phyloP scores from a whole-genome alignment of 2,113 vertebrate species.

The Meles meles region DNA sequence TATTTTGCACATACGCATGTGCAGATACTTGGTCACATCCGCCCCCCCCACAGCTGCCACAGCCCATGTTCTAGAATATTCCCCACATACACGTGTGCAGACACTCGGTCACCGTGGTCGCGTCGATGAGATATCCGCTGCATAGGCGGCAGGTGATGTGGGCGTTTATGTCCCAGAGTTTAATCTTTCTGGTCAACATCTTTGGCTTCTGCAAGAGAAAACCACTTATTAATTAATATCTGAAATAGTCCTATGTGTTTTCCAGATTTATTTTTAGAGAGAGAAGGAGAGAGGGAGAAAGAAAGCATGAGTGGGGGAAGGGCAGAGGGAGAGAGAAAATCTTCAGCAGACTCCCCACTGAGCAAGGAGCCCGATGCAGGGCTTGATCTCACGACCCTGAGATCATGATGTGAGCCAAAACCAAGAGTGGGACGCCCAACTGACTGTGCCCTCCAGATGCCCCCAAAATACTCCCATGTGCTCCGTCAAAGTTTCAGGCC shows the following conservation, averaged over 20 bases:
- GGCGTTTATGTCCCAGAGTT: constrained; percentile 99
- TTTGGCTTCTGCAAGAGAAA: constrained; percentile 91
- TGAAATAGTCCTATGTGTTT: fast-evolving
- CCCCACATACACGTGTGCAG: constrained; percentile 95
- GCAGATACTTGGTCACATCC: neutral
- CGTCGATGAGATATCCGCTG: constrained; percentile 98
- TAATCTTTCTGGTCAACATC: constrained; percentile 99
- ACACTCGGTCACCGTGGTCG: constrained; percentile 99
- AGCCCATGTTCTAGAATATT: neutral
- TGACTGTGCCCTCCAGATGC: neutral
- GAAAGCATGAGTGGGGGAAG: neutral
- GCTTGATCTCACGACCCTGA: neutral
- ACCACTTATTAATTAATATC: neutral
- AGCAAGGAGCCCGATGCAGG: neutral
- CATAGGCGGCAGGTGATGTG: constrained; percentile 99
- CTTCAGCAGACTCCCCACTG: neutral
- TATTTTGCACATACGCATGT: constrained; percentile 80
- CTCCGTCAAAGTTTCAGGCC: too few relatives aligned
- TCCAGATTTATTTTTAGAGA: neutral
- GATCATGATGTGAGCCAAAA: neutral
- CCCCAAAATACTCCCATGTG: neutral
- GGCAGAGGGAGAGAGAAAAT: neutral
- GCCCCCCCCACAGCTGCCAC: neutral
- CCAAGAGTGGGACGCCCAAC: neutral
- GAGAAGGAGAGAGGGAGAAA: neutral